phyloP scores from a whole-genome alignment of 2,113 vertebrate genomes.

The Podarcis raffonei region DNA sequence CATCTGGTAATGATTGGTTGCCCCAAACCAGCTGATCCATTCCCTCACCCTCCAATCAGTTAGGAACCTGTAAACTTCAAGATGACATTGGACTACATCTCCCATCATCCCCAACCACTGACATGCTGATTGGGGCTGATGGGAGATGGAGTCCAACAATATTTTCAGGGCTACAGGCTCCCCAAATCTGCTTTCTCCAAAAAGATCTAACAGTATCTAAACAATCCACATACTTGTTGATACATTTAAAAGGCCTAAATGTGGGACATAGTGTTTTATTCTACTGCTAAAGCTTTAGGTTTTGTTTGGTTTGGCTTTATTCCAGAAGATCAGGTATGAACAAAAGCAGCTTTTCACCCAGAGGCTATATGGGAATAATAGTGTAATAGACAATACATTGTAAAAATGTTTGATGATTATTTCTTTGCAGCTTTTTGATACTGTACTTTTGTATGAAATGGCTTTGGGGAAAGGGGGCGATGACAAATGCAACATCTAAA shows the following conservation, averaged over 20 bases:
- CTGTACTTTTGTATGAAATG: constrained; percentile 13
- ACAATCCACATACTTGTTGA: not conserved
- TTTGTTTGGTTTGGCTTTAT: not conserved
- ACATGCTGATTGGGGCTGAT: too few species aligned
- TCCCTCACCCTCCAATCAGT: not conserved
- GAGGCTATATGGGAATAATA: not conserved
- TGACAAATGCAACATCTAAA: constrained; percentile 47
- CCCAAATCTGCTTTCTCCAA: too few species aligned
- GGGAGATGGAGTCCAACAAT: too few species aligned
- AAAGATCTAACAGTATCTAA: not conserved
- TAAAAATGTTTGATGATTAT: not conserved
- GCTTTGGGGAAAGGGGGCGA: not conserved
- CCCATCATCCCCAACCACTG: too few species aligned
- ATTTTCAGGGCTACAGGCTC: too few species aligned
- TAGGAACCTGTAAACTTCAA: not conserved
- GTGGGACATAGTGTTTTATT: not conserved
- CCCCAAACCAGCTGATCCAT: not conserved
- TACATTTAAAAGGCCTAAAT: not conserved
- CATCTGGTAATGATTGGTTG: not conserved
- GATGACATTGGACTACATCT: too few species aligned
- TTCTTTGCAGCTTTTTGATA: constrained; percentile 17
- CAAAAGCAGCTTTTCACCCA: not conserved
- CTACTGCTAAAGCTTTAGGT: not conserved
- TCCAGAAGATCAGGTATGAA: not conserved
- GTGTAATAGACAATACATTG: not conserved